Conservation (phyloP, 2,113 vertebrate species). For the Petaurus breviceps region DNA sequence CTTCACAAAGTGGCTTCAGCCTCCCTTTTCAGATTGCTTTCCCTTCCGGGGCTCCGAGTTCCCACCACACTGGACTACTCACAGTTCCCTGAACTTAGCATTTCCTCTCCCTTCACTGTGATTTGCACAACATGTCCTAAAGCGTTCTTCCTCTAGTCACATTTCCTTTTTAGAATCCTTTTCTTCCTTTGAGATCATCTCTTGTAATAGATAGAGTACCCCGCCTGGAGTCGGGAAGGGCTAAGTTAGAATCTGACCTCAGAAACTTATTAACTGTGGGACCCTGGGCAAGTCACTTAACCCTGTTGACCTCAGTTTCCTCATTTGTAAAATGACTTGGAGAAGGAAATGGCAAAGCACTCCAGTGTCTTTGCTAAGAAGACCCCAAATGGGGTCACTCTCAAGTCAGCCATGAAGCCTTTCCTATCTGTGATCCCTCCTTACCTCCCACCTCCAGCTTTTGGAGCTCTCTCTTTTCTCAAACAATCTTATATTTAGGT, state of each 20-base stretch:
- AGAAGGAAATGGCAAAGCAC: neutral
- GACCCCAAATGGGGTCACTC: neutral
- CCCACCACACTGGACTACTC: neutral
- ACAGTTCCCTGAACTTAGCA: neutral
- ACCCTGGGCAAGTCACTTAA: neutral
- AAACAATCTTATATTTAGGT: neutral
- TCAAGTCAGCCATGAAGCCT: too few relatives aligned
- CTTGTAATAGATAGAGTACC: neutral
- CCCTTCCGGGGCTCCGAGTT: neutral
- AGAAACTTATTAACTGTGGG: neutral
- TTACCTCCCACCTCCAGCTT: neutral
- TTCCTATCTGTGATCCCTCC: neutral
- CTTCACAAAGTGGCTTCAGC: neutral
- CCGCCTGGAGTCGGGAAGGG: neutral
- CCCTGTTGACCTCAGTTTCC: neutral
- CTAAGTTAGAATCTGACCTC: neutral
- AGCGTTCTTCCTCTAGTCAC: neutral
- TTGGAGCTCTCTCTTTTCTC: neutral
- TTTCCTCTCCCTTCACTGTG: neutral
- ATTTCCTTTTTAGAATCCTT: neutral
- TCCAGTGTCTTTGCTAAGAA: neutral
- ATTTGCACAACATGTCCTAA: neutral
- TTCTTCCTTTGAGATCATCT: neutral
- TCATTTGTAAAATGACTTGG: neutral
- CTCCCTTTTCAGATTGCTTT: neutral